These are phyloP conservation scores for Microtus oregoni DNA, from an alignment of 2,113 vertebrate genomes.

Conservation along the genomic window DNA sequence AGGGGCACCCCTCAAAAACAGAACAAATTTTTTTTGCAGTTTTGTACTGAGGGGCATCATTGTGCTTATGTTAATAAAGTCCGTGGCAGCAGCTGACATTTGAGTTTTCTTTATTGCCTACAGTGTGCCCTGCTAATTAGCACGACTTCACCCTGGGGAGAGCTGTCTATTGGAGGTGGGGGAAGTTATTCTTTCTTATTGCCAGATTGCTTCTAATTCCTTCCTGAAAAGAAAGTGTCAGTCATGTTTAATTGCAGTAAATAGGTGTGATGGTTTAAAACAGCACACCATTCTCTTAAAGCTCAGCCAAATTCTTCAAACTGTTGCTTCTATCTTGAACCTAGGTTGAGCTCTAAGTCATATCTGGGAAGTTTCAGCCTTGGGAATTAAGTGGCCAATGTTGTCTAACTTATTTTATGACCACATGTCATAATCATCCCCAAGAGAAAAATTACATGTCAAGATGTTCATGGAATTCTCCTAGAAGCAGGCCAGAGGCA, in stretches of 20 bases:
- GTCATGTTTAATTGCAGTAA: conserved; percentile 83
- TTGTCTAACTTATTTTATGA: conserved; percentile 64
- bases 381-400: conserved; percentile 55
- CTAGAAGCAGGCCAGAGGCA: neutral
- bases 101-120: conserved; percentile 65
- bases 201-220: conserved; percentile 70
- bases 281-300: conserved; percentile 51
- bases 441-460: conserved; percentile 56
- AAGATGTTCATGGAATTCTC: neutral
- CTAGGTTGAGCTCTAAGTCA: conserved; percentile 13
- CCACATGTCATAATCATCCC: conserved; percentile 20
- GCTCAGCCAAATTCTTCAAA: conserved; percentile 41
- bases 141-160: conserved; percentile 74
- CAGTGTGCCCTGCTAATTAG: conserved; percentile 76
- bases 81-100: conserved; percentile 53
- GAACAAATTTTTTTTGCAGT: neutral
- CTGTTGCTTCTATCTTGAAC: neutral
- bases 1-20: neutral
- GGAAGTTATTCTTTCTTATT: conserved; percentile 79
- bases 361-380: neutral
- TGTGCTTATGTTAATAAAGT: conserved; percentile 69
- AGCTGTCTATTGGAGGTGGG: conserved; percentile 60
- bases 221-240: conserved; percentile 81
- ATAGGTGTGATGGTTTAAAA: conserved; percentile 72
- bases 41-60: conserved; percentile 37